A percentile compares a stretch with the other conserved stretches of the same genome.
These are phyloP conservation scores for Ceratosolen solmsi DNA, from an alignment of 1,140 invertebrate species.

Conservation along the genomic window DNA sequence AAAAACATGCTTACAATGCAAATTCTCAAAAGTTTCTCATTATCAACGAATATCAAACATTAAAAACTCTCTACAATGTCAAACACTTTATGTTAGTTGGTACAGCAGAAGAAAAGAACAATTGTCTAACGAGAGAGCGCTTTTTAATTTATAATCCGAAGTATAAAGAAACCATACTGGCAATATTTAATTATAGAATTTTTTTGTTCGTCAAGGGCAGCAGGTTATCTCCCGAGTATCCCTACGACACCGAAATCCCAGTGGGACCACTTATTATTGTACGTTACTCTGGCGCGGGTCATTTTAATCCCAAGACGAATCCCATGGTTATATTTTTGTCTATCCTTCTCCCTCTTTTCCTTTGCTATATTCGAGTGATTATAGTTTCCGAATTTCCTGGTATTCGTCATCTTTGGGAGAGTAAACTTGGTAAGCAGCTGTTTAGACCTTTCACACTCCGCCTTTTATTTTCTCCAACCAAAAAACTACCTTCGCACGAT, in stretches of 20 bases:
- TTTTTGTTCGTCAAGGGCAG: not conserved
- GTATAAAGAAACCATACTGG: not conserved
- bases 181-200: not conserved
- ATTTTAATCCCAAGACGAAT: conserved; percentile 5
- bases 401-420: not conserved
- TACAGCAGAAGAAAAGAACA: no score
- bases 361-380: conserved; percentile 8
- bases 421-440: not conserved
- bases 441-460: not conserved
- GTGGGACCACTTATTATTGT: conserved; percentile 9
- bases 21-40: no score
- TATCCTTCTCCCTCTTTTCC: not conserved
- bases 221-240: not conserved
- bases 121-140: no score
- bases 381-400: not conserved
- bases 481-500: not conserved
- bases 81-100: no score
- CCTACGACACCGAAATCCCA: not conserved
- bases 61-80: no score
- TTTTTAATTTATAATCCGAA: not conserved
- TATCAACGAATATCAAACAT: no score
- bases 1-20: no score
- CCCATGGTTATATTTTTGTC: not conserved
- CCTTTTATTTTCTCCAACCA: not conserved
- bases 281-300: not conserved